phyloP scores from a whole-genome alignment of 2,797 vertebrate genomes.

The Rachycentron canadum region DNA sequence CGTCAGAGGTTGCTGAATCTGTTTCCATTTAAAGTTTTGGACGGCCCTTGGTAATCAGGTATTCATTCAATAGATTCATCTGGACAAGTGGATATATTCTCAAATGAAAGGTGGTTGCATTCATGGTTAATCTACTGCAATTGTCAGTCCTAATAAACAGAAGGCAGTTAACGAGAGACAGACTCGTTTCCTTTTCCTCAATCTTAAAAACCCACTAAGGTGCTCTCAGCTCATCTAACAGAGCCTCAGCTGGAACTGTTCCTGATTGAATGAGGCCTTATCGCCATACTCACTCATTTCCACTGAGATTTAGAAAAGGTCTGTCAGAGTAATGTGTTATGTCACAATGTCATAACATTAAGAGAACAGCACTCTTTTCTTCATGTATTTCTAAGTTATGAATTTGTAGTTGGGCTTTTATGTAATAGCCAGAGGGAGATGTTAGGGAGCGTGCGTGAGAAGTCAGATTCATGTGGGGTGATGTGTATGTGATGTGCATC shows the following conservation, averaged over 20 bases:
- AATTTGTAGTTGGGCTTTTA: constrained; percentile 52
- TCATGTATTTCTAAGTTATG: constrained; percentile 34
- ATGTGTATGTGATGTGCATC: constrained; percentile 23
- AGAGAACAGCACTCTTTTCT: constrained; percentile 13
- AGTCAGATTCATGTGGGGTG: constrained; percentile 30
- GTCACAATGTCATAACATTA: constrained; percentile 44
- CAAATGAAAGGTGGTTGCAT: constrained; percentile 60
- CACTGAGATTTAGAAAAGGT: constrained; percentile 42
- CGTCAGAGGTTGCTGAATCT: constrained; percentile 13
- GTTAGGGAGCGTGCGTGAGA: constrained; percentile 42
- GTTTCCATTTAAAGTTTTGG: constrained; percentile 32
- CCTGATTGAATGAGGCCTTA: constrained; percentile 39
- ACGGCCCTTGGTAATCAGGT: constrained; percentile 18
- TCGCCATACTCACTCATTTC: constrained; percentile 26
- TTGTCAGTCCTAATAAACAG: constrained; percentile 62
- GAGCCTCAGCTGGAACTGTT: constrained; percentile 43
- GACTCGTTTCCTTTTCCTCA: constrained; percentile 58
- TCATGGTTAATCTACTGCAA: constrained; percentile 57
- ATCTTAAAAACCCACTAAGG: constrained; percentile 47
- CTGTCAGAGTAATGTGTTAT: constrained; percentile 36
- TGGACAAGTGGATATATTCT: constrained; percentile 39
- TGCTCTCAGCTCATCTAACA: constrained; percentile 43
- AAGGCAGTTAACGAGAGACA: constrained; percentile 59
- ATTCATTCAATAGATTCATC: constrained; percentile 28
- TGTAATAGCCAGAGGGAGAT: constrained; percentile 52